Evolutionary conservation across 2,113 vertebrate genomes (phyloP).

Genomic region (Myanophis thanlyinensis): DNA sequence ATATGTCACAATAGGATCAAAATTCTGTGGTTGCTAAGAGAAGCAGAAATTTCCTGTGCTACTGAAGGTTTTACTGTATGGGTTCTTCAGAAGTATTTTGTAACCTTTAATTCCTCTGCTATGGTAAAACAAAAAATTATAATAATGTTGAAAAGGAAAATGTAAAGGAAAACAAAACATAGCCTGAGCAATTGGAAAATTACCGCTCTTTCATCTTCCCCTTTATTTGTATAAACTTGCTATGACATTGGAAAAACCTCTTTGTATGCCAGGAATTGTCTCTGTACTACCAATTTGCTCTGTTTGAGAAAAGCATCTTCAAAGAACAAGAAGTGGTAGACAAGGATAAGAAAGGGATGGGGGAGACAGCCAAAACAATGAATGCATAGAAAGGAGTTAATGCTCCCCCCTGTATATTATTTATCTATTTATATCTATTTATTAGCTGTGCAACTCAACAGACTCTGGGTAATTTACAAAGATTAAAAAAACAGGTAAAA

Average conservation of each 20-base stretch:
- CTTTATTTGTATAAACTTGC: not conserved
- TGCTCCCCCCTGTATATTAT: not conserved
- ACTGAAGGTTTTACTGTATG: not conserved
- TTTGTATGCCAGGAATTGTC: not conserved
- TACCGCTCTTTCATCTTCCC: not conserved
- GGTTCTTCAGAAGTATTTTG: not conserved
- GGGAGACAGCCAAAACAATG: not conserved
- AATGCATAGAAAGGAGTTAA: not conserved
- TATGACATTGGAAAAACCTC: not conserved
- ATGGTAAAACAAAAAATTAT: not conserved
- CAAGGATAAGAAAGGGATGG: not conserved
- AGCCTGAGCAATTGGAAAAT: not conserved
- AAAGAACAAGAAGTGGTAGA: not conserved
- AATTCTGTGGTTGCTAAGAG: not conserved
- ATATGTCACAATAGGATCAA: not conserved
- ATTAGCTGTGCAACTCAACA: not conserved
- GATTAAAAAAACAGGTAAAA: not conserved
- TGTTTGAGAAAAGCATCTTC: not conserved
- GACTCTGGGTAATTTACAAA: not conserved
- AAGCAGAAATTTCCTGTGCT: not conserved
- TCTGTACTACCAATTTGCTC: not conserved
- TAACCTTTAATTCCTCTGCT: not conserved
- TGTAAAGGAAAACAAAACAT: not conserved
- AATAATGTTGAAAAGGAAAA: not conserved
- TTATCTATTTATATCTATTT: not conserved